Evolutionary conservation across 2,113 vertebrate genomes (phyloP).

Genomic region (Ramphastos sulfuratus): DNA sequence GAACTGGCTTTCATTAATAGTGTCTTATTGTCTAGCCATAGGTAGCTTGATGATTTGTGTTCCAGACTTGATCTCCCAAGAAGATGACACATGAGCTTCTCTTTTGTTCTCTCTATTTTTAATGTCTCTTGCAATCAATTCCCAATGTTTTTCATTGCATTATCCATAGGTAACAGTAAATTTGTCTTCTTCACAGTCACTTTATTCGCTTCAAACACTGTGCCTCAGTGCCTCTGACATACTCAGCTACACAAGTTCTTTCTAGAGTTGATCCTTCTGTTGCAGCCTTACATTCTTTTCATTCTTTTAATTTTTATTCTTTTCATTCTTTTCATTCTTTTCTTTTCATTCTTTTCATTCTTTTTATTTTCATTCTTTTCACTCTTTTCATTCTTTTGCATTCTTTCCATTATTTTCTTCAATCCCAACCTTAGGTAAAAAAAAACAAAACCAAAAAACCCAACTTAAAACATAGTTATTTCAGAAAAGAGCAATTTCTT

Average conservation of each 20-base stretch:
- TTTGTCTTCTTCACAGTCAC: neutral
- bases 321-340: too few species aligned
- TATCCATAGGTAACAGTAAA: neutral
- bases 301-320: too few species aligned
- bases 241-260: neutral
- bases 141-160: neutral
- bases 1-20: neutral
- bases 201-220: neutral
- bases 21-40: neutral
- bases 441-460: neutral
- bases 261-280: neutral
- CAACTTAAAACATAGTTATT: neutral
- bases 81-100: neutral
- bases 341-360: too few species aligned
- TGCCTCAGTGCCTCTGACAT: neutral
- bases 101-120: neutral
- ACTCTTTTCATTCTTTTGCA: too few species aligned
- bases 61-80: neutral
- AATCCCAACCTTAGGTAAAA: neutral
- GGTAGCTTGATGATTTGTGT: neutral
- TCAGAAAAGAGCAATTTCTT: neutral
- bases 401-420: neutral
- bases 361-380: too few species aligned
- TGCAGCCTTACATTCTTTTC: neutral
- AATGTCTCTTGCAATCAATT: neutral